Conservation (phyloP, 2,797 vertebrate genomes). For the Enteromius paludinosus region DNA sequence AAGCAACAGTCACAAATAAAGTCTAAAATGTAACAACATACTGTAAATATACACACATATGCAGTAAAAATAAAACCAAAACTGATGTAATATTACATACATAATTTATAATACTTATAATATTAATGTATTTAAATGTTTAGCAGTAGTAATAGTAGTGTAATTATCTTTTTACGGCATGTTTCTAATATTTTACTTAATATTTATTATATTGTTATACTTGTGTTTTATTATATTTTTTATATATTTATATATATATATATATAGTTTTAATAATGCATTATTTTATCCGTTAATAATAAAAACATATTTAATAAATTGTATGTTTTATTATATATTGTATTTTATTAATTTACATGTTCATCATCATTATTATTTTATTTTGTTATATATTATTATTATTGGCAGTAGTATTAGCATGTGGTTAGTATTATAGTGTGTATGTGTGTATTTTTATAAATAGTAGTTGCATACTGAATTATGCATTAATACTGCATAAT, state of each 20-base stretch:
- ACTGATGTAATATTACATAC: neutral
- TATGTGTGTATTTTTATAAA: too few relatives aligned
- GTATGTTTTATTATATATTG: neutral
- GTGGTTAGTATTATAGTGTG: too few relatives aligned
- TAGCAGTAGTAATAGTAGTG: neutral
- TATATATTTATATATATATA: neutral
- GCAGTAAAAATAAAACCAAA: neutral
- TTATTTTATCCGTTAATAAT: neutral
- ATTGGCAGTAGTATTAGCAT: neutral
- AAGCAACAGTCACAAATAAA: constrained; percentile 47
- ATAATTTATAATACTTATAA: neutral
- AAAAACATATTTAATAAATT: neutral
- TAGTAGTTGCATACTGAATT: too few relatives aligned
- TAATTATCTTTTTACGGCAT: neutral
- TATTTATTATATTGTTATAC: neutral
- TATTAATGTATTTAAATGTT: neutral
- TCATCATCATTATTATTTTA: neutral
- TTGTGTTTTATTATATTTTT: neutral
- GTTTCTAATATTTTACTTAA: neutral
- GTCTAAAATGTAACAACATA: constrained; percentile 11
- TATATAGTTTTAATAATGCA: neutral
- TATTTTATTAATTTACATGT: neutral
- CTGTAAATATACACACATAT: neutral
- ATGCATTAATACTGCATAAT: too few relatives aligned
- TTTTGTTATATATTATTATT: neutral